These are phyloP conservation scores for Haemorhous mexicanus DNA, from an alignment of 2,113 vertebrate genomes.

Conservation along the genomic window DNA sequence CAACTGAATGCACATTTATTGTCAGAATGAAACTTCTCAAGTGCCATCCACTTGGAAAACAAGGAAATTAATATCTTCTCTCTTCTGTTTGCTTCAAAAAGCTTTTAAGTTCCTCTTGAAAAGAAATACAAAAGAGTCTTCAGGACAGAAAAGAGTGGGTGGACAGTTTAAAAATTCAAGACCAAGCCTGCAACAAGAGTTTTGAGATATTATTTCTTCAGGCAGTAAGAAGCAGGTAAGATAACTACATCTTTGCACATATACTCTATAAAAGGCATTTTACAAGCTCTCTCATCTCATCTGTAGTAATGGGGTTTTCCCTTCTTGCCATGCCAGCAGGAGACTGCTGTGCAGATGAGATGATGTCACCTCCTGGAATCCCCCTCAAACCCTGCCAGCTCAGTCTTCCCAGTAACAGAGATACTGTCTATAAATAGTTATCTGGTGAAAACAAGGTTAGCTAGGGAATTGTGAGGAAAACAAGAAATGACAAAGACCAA, in stretches of 20 bases:
- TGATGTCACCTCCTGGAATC: slow-evolving; percentile 72
- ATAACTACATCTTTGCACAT: not conserved
- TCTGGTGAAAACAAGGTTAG: slow-evolving; percentile 37
- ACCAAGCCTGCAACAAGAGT: not conserved
- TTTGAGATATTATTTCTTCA: not conserved
- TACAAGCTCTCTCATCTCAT: slow-evolving; percentile 1
- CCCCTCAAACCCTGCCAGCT: slow-evolving; percentile 65
- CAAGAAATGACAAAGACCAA: not conserved
- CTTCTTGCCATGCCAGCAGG: slow-evolving; percentile 13
- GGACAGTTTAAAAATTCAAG: slow-evolving; percentile 15
- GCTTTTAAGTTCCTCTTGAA: slow-evolving; percentile 29
- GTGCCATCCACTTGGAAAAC: not conserved
- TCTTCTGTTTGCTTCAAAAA: not conserved
- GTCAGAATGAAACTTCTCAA: not conserved
- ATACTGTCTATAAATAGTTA: slow-evolving; percentile 68
- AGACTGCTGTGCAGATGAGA: slow-evolving; percentile 42
- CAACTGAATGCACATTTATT: not conserved
- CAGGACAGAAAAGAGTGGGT: not conserved
- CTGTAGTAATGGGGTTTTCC: not conserved
- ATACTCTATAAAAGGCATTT: slow-evolving; percentile 5
- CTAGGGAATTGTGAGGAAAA: not conserved
- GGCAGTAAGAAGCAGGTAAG: not conserved
- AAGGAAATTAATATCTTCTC: not conserved
- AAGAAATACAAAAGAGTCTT: not conserved
- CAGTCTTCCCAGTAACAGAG: slow-evolving; percentile 40